phyloP scores from a whole-genome alignment of 2,113 vertebrate species.

The Lamprotornis superbus region DNA sequence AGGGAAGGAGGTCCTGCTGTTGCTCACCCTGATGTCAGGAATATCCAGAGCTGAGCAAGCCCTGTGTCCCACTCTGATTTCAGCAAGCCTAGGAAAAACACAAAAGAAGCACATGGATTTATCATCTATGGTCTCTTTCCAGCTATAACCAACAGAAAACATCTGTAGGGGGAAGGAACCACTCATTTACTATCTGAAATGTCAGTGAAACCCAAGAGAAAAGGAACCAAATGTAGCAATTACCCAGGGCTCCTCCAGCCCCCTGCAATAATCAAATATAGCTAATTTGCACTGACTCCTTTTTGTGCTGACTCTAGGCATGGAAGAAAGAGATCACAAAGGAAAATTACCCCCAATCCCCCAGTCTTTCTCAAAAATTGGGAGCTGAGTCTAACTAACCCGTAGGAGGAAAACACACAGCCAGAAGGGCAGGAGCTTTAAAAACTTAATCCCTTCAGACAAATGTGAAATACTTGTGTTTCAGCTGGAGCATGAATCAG shows the following conservation, averaged over 20 bases:
- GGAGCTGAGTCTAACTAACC: not conserved
- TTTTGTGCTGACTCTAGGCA: not conserved
- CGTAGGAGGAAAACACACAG: not conserved
- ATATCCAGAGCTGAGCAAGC: not conserved
- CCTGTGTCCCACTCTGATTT: not conserved
- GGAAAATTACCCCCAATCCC: not conserved
- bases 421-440: not conserved
- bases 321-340: not conserved
- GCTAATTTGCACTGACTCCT: not conserved
- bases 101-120: slow-evolving; percentile 13
- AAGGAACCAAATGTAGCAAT: not conserved
- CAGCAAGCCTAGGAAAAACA: not conserved
- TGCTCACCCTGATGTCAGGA: not conserved
- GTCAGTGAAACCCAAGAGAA: slow-evolving; percentile 27
- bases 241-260: not conserved
- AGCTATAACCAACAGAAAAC: slow-evolving; percentile 55
- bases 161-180: slow-evolving; percentile 15
- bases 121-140: not conserved
- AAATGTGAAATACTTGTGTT: slow-evolving; percentile 10
- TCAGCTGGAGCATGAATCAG: slow-evolving; percentile 22
- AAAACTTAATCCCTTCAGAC: slow-evolving; percentile 13
- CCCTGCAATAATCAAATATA: not conserved
- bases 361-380: not conserved
- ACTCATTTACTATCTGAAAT: slow-evolving; percentile 29
- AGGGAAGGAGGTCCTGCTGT: not conserved